These are phyloP conservation scores for Sapayoa aenigma DNA, from an alignment of 2,113 vertebrate genomes.

Conservation along the genomic window DNA sequence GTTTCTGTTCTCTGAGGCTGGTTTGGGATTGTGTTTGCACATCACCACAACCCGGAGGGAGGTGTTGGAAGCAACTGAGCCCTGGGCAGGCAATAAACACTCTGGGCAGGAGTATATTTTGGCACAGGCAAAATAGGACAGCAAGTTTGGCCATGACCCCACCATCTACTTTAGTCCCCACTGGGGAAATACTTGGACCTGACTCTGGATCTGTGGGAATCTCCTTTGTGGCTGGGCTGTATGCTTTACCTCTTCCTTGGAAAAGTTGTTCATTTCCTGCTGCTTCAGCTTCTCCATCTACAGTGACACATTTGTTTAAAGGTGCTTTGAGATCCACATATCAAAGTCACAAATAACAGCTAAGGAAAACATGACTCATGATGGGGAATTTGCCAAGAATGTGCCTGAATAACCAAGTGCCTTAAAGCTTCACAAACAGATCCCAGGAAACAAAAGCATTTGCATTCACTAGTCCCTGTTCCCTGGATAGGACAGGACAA, in stretches of 20 bases:
- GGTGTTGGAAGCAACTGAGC: not conserved
- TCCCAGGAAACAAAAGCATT: constrained; percentile 20
- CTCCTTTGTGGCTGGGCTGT: not conserved
- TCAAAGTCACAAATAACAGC: constrained; percentile 27
- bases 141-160: not conserved
- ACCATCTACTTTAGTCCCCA: not conserved
- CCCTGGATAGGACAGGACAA: constrained; percentile 4
- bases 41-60: too few relatives aligned
- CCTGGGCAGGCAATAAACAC: not conserved
- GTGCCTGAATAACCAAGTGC: not conserved
- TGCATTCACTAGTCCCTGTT: not conserved
- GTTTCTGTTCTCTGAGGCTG: not conserved
- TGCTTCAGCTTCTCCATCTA: not conserved
- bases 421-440: not conserved
- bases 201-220: not conserved
- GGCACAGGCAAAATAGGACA: not conserved
- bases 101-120: not conserved
- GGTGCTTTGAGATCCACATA: constrained; percentile 5
- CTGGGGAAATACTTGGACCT: not conserved
- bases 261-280: not conserved
- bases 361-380: constrained; percentile 19
- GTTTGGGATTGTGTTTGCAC: not conserved
- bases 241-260: not conserved
- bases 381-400: constrained; percentile 12
- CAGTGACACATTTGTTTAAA: not conserved